Base-by-base conservation (phyloP, 2,888 invertebrate genomes). In the Tillus elongatus region DNA sequence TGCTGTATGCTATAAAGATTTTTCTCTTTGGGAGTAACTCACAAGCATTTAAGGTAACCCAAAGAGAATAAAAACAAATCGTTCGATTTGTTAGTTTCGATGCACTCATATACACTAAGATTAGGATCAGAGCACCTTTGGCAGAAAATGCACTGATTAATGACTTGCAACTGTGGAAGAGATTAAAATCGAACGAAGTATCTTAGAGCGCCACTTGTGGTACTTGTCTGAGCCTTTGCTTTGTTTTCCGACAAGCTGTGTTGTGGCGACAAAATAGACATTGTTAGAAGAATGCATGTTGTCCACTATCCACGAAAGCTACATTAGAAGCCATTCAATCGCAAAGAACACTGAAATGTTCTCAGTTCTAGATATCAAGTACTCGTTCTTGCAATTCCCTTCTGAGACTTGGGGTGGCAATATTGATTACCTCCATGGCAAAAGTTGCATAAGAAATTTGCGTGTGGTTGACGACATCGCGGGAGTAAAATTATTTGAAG, bases 191-290 rank as follows among this genome's bases (percentile, higher is more conserved):
- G n/a, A 8, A 19, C 24, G 24, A n/a, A n/a, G 24, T 19, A n/a
- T 19, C 24, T 19, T 19, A 19, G 24, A 19, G 24, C 24, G 24
- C n/a, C 24, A 19, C 24, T 19, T 19, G 24, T 19, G n/a, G 24
- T 19, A 19, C 24, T 19, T 19, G n/a, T n/a, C n/a, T n/a, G n/a
- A n/a, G n/a, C n/a, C n/a, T n/a, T n/a, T n/a, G n/a, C n/a, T n/a
- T n/a, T n/a, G 24, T 19, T 19, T 19, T 19, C 24, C 24, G 24
- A 19, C 24, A 19, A 19, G 24, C 24, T 19, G 24, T 19, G 6
- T 19, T 19, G n/a, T 19, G n/a, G 24, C 24, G 24, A n/a, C 6
- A 19, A 19, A 19, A 19, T n/a, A n/a, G n/a, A n/a, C n/a, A n/a
- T n/a, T 19, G 24, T 19, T 19, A 6, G n/a, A 19, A 19, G 6